Evolutionary conservation across 2,888 invertebrate genomes (phyloP), one percentile per base, ranked within the genome.

Genomic region (Camponotus fellah): DNA sequence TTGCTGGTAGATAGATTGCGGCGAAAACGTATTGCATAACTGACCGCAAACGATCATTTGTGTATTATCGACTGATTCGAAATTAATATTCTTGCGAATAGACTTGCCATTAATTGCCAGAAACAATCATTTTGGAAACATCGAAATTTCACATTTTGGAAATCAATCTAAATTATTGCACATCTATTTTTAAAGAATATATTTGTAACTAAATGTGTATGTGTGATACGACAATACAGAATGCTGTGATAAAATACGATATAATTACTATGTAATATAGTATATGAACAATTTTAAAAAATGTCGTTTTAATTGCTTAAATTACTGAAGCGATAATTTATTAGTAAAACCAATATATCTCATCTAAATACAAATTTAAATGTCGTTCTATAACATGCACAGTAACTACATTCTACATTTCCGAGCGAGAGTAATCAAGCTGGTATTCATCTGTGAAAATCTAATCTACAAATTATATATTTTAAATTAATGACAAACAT

Each of bases 1-100:
- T 74, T 74, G 74, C 34, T 34, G 62, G 62, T 62, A 74, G 43
- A 74, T 62, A 74, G 43, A 32, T 46, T 74, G 62, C 46, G 62
- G 74, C 34, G 74, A 62, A 74, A 74, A 74, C 34, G 46, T 34
- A 62, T 74, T 58, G 62, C 34, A 34, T 14, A 14, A n/a, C 46
- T 5, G n/a, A 62, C 74, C 74, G n/a, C 62, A 43, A 40, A 32
- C 46, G 43, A 62, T 62, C 32, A 46, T 62, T 62, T 62, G 46
- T 32, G 62, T 34, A 26, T 62, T 74, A 74, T 74, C 34, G 62
- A 74, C 9, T 46, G 34, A 46, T n/a, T 12, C 46, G n/a, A 46
- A 74, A 74, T 74, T 62, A 34, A 46, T 32, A 46, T 46, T 62
- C 62, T 62, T 62, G 26, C 26, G 26, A 58, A 71, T 53, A 26